phyloP scores from a whole-genome alignment of 2,797 vertebrate genomes.

The Lagocephalus sceleratus region DNA sequence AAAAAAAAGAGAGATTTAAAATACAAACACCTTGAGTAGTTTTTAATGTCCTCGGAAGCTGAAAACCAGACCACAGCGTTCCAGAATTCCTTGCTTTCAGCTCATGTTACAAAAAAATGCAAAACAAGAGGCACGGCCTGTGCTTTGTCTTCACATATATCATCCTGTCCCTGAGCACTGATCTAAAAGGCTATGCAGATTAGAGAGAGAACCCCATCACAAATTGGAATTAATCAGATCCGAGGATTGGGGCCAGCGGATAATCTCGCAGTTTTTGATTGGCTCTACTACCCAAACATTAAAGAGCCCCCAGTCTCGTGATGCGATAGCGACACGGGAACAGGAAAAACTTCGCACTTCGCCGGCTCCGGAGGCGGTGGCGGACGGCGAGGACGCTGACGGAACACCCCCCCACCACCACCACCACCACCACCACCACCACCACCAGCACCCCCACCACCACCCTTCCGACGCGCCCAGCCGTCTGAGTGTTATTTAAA shows the following conservation, averaged over 20 bases:
- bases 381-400: constrained; percentile 46
- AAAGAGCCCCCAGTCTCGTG: constrained; percentile 44
- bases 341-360: constrained; percentile 34
- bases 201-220: constrained; percentile 46
- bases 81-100: constrained; percentile 16
- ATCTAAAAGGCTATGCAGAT: constrained; percentile 44
- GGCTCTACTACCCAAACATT: constrained; percentile 47
- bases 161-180: constrained; percentile 15
- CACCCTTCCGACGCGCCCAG: constrained; percentile 25
- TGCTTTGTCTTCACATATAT: constrained; percentile 9
- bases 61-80: constrained; percentile 20
- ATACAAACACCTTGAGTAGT: constrained; percentile 3
- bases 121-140: constrained; percentile 10
- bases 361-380: constrained; percentile 25
- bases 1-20: constrained; percentile 9
- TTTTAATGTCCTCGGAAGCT: constrained; percentile 7
- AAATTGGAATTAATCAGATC: constrained; percentile 53
- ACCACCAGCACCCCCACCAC: constrained; percentile 18
- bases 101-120: constrained; percentile 14
- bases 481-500: constrained; percentile 19
- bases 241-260: constrained; percentile 46
- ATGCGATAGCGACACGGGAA: constrained; percentile 33
- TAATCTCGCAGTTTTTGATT: constrained; percentile 61
- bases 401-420: constrained; percentile 32
- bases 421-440: no score